Evolutionary conservation across 2,113 vertebrate species (phyloP).

Genomic region (Cephalophus harveyi): DNA sequence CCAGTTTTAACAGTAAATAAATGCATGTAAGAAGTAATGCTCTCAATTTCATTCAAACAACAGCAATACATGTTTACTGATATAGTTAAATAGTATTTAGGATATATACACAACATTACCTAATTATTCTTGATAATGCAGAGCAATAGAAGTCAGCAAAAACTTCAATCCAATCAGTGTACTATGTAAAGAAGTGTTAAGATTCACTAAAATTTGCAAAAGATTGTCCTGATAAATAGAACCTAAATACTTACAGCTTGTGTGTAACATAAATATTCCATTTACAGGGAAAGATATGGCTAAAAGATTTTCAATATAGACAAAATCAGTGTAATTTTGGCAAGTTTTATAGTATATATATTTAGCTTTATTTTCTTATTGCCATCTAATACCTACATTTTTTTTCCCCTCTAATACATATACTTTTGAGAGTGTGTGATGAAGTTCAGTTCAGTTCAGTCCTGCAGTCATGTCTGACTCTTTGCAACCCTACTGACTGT

Average conservation of each 20-base stretch:
- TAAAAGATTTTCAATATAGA: not conserved
- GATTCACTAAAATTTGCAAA: not conserved
- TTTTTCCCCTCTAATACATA: not conserved
- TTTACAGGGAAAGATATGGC: not conserved
- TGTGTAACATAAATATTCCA: not conserved
- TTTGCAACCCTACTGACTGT: not conserved
- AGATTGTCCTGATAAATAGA: slow-evolving; percentile 19
- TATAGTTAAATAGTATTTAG: not conserved
- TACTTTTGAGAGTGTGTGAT: not conserved
- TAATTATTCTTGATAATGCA: not conserved
- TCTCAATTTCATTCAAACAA: not conserved
- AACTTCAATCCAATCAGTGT: not conserved
- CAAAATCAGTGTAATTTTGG: not conserved
- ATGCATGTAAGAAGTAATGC: not conserved
- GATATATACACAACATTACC: not conserved
- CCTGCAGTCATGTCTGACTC: not conserved
- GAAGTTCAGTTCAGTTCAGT: not conserved
- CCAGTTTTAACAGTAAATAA: not conserved
- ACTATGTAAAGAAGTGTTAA: slow-evolving; percentile 16
- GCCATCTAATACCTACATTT: not conserved
- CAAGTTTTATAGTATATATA: not conserved
- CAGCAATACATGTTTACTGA: not conserved
- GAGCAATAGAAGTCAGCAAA: not conserved
- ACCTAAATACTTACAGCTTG: not conserved
- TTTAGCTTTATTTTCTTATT: not conserved